Evolutionary conservation across 2,113 vertebrate genomes (phyloP).

Genomic region (Pelvicachromis taeniatus): DNA sequence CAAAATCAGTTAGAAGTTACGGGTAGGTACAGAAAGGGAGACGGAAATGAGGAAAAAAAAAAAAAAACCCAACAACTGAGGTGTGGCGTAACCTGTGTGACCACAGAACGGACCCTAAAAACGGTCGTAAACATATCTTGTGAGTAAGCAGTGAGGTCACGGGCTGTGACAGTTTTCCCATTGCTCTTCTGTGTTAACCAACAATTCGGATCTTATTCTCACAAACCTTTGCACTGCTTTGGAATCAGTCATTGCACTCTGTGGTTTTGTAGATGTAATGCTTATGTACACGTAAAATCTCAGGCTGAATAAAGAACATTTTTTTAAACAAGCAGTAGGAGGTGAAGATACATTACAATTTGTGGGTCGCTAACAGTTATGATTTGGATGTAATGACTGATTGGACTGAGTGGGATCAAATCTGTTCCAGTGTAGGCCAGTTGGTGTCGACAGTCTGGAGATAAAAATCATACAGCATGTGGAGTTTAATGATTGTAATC

Average conservation of each 20-base stretch:
- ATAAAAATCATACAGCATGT: conserved; percentile 45
- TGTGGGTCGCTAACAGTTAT: not conserved
- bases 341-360: not conserved
- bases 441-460: conserved; percentile 42
- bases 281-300: not conserved
- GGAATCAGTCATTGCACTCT: not conserved
- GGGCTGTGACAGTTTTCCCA: conserved; percentile 38
- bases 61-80: not conserved
- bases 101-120: conserved; percentile 38
- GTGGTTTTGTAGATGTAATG: not conserved
- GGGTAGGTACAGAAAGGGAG: not conserved
- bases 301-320: not conserved
- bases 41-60: not conserved
- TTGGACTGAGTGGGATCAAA: conserved; percentile 12
- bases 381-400: conserved; percentile 1
- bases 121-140: conserved; percentile 23
- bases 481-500: conserved; percentile 38
- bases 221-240: not conserved
- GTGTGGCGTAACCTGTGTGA: not conserved
- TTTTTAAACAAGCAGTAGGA: not conserved
- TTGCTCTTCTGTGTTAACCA: not conserved
- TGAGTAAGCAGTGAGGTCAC: conserved; percentile 30
- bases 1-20: not conserved
- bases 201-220: not conserved
- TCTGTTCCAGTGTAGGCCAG: conserved; percentile 12